phyloP scores from a whole-genome alignment of 2,888 invertebrate genomes.

The Bimastos eiseni region DNA sequence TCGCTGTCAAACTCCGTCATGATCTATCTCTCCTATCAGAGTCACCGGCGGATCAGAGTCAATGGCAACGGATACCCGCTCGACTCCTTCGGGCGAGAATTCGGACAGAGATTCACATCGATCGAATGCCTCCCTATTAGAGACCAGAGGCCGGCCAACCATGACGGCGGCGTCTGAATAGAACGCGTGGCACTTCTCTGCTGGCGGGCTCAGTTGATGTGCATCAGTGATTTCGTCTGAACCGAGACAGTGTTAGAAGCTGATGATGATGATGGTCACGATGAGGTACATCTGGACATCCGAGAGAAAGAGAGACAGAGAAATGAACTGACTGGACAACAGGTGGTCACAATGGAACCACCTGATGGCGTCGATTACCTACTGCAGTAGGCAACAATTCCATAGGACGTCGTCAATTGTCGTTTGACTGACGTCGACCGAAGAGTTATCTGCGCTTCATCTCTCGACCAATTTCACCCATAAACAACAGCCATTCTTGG shows the following conservation, averaged over 20 bases:
- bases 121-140: not conserved
- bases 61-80: not conserved
- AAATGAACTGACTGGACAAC: not conserved
- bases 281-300: slow-evolving; percentile 4
- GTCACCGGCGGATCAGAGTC: not conserved
- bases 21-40: not conserved
- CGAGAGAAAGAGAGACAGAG: not conserved
- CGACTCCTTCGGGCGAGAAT: slow-evolving; percentile 4
- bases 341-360: slow-evolving; percentile 1
- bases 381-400: not conserved
- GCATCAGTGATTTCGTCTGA: not conserved
- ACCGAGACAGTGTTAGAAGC: not conserved
- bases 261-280: not conserved
- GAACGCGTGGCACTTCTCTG: not conserved
- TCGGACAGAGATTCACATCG: not conserved
- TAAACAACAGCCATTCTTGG: not conserved
- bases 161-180: not conserved
- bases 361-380: not conserved
- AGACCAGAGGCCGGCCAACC: not conserved
- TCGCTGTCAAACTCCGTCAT: not conserved
- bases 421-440: not conserved
- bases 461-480: not conserved
- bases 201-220: not conserved
- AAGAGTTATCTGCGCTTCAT: not conserved
- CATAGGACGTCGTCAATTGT: not conserved